These are phyloP conservation scores for Globodera rostochiensis DNA, from an alignment of 1,140 invertebrate species.

Conservation along the genomic window DNA sequence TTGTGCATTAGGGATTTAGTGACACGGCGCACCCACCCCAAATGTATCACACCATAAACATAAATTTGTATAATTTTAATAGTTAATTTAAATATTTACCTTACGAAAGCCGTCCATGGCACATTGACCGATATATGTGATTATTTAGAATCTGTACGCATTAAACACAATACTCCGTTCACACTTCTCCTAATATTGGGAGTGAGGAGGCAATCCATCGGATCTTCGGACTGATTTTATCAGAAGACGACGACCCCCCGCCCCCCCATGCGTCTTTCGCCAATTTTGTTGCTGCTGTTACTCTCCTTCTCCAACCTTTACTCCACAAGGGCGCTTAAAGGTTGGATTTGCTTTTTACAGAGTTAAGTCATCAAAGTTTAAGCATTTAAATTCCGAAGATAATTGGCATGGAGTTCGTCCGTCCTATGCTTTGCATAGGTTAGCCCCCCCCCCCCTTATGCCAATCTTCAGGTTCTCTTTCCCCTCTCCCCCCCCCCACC, in stretches of 20 bases:
- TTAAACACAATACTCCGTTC: background rate
- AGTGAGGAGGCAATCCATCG: background rate
- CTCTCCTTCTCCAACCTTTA: conserved; percentile 39
- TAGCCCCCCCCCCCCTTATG: background rate
- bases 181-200: conserved; percentile 1
- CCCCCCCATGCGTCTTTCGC: background rate
- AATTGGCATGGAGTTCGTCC: too few species aligned
- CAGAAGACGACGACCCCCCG: background rate
- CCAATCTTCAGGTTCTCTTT: background rate
- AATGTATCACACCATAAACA: too few species aligned
- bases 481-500: background rate
- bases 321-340: conserved; percentile 36
- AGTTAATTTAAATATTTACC: too few species aligned
- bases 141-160: background rate
- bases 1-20: too few species aligned
- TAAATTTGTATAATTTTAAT: too few species aligned
- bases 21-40: too few species aligned
- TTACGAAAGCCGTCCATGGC: too few species aligned
- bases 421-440: too few species aligned
- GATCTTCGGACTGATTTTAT: conserved; percentile 6
- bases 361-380: background rate
- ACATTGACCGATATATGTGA: background rate
- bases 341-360: conserved; percentile 3
- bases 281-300: conserved; percentile 24
- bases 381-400: background rate